Base-by-base conservation (phyloP, 2,888 invertebrate genomes). In the Perdita meconis region DNA sequence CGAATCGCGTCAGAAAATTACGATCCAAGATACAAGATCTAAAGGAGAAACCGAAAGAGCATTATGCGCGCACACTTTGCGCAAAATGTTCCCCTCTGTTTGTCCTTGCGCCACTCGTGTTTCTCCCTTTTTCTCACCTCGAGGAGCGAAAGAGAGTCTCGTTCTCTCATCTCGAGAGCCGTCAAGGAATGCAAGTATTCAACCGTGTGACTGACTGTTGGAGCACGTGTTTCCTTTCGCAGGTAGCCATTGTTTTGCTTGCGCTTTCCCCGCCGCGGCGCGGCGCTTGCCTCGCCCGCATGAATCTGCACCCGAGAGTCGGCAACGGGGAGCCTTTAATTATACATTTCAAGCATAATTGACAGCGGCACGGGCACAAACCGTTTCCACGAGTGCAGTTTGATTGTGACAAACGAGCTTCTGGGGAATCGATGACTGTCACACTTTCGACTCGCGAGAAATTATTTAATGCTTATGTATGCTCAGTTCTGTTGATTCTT, bases 391-490 rank as follows among this genome's bases (percentile, higher is more conserved):
- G 5, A 2, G 16, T 22, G 61, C 10, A 10, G 10, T 19, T 57
- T 60, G 64, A 77, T 64, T 19, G 44, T 16, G 36, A 65, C 47
- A 50, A 55, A 50, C 40, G 60, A 30, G 47, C 50, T 30, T 13
- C 8, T n/a, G 38, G n/a, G n/a, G 26, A 36, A 57, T 38, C 22
- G 22, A 13, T 12, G 34, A 16, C 3, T 3, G 47, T 24, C 16
- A 47, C 30, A 30, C 30, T n/a, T n/a, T 30, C 30, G 19, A n/a
- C 16, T 30, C 12, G 6, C 12, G 30, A 61, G 26, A 22, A 40
- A 61, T 61, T 68, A 40, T 26, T 60, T 60, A 72, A 61, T 60
- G n/a, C n/a, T n/a, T n/a, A n/a, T n/a, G n/a, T n/a, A n/a, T n/a
- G n/a, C n/a, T n/a, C n/a, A n/a, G n/a, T n/a, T n/a, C n/a, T n/a